These are phyloP conservation scores for Zosterops japonicus DNA, from an alignment of 2,113 vertebrate genomes.

Conservation along the genomic window DNA sequence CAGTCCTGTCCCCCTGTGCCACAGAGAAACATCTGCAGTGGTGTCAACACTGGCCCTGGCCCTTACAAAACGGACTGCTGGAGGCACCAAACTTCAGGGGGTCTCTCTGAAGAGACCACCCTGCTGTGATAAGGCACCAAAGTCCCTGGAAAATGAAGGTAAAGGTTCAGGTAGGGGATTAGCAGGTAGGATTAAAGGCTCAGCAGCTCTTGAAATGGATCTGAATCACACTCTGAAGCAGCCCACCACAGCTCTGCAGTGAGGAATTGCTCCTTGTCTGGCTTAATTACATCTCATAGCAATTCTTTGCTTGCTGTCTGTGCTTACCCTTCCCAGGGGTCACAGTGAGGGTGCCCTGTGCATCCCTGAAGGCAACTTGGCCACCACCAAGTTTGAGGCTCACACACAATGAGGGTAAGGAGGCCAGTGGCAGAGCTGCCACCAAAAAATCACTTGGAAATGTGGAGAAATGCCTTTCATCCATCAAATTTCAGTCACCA, in stretches of 20 bases:
- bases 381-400: not conserved
- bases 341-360: not conserved
- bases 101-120: constrained; percentile 5
- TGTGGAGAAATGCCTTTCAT: not conserved
- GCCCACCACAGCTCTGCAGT: not conserved
- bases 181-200: constrained; percentile 44
- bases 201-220: not conserved
- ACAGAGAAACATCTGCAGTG: not conserved
- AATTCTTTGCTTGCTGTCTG: not conserved
- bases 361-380: not conserved
- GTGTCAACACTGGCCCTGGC: not conserved
- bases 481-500: constrained; percentile 14
- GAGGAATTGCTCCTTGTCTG: not conserved
- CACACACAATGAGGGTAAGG: rapidly evolving
- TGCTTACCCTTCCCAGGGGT: not conserved
- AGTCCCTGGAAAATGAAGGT: not conserved
- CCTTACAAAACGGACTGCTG: not conserved
- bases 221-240: not conserved
- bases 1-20: rapidly evolving
- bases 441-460: not conserved
- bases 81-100: not conserved
- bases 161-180: constrained; percentile 40
- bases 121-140: not conserved
- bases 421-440: not conserved
- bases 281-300: not conserved